Evolutionary conservation across 2,113 vertebrate species (phyloP).

Genomic region (Crotophaga sulcirostris): DNA sequence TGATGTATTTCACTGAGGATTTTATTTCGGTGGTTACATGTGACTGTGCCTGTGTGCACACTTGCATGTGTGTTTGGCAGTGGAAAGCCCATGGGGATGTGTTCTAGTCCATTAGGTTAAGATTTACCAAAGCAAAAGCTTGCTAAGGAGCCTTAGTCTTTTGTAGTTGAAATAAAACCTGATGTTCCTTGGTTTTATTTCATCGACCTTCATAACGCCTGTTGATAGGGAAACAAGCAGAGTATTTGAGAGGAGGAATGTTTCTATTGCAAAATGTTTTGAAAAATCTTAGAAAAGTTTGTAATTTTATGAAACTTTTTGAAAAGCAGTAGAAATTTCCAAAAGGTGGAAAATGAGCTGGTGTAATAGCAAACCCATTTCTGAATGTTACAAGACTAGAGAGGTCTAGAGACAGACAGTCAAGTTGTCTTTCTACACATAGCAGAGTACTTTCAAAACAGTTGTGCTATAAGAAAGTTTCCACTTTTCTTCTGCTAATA

Average conservation of each 20-base stretch:
- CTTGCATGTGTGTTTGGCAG: background rate
- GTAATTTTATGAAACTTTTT: background rate
- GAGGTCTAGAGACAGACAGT: background rate
- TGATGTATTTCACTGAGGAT: background rate
- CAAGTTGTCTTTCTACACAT: background rate
- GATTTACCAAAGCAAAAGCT: background rate
- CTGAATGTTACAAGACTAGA: background rate
- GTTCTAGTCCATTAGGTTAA: background rate
- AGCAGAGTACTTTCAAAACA: background rate
- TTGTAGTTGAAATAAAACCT: background rate
- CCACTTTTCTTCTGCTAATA: background rate
- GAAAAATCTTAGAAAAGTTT: background rate
- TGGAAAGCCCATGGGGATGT: background rate
- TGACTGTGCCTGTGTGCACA: background rate
- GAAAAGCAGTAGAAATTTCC: background rate
- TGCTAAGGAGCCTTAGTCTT: background rate
- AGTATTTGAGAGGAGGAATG: background rate
- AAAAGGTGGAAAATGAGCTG: background rate
- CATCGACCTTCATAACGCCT: background rate
- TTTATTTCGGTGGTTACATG: background rate
- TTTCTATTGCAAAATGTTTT: background rate
- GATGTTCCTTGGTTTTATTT: background rate
- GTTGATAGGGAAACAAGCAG: background rate
- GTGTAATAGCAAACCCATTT: background rate
- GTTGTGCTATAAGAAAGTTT: background rate